Evolutionary conservation across 53 echinoderm and acorn worm genomes (phyloP).

Genomic region (Holothuria leucospilota): DNA sequence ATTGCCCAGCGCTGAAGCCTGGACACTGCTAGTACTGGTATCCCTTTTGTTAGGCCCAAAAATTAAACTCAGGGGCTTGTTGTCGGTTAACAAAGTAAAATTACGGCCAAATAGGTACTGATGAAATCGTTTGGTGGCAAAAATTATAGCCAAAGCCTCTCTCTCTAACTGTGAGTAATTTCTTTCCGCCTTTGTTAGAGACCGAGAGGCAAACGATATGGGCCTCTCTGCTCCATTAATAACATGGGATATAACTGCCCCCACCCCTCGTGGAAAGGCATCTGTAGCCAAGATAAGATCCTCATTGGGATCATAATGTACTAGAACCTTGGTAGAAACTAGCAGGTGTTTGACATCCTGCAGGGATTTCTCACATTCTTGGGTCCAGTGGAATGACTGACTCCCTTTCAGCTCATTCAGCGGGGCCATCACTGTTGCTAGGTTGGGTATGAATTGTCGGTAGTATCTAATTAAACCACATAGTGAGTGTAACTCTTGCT

Average conservation of each 20-base stretch:
- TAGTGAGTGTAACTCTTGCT: constrained; percentile 47
- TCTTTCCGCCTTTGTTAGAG: constrained; percentile 15
- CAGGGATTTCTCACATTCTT: constrained; percentile 22
- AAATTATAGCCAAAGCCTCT: constrained; percentile 27
- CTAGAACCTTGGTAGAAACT: constrained; percentile 4
- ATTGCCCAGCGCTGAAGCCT: constrained; percentile 35
- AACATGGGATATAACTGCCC: constrained; percentile 26
- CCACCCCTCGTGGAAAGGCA: constrained; percentile 26
- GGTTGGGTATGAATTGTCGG: constrained; percentile 4
- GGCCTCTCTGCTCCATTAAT: constrained; percentile 20
- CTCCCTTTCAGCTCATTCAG: constrained; percentile 32
- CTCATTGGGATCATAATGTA: constrained; percentile 28
- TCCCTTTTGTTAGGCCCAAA: constrained; percentile 26
- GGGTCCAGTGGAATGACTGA: constrained; percentile 9
- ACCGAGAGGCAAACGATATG: constrained; percentile 38
- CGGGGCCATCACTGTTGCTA: constrained; percentile 29
- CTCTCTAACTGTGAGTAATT: constrained; percentile 39
- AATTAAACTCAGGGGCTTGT: constrained; percentile 26
- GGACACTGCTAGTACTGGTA: constrained; percentile 28
- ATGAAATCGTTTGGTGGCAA: constrained; percentile 9
- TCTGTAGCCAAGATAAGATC: constrained; percentile 17
- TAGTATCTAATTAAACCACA: constrained; percentile 42
- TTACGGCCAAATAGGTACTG: constrained; percentile 3
- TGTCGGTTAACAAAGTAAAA: constrained; percentile 26
- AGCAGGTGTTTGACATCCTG: background rate